A percentile compares a stretch with the other conserved stretches of the same genome.
Conservation (phyloP, 2,888 invertebrate genomes). For the Tuberolachnus salignus region DNA sequence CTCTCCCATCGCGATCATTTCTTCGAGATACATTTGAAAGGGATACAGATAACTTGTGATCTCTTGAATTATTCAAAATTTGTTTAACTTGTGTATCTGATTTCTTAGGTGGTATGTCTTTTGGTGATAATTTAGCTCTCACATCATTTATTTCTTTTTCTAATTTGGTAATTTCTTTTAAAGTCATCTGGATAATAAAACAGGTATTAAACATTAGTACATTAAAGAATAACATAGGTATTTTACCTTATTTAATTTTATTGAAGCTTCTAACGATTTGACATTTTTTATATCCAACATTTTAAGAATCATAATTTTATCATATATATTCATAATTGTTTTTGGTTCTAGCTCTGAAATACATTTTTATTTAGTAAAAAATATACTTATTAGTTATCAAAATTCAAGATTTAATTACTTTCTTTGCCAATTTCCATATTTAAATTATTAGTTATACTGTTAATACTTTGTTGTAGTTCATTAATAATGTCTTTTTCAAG, state of each 20-base stretch:
- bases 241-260: constrained; percentile 29
- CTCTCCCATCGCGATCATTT: background rate
- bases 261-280: constrained; percentile 5
- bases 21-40: constrained; percentile 8
- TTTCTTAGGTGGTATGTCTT: background rate
- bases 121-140: background rate
- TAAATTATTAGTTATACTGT: constrained; percentile 1
- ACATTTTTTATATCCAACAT: background rate
- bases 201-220: background rate
- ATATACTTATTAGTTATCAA: background rate
- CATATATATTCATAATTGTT: constrained; percentile 14
- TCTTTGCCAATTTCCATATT: constrained; percentile 1
- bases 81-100: constrained; percentile 3
- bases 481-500: constrained; percentile 8
- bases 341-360: constrained; percentile 13
- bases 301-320: constrained; percentile 15
- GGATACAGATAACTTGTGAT: background rate
- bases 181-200: constrained; percentile 9
- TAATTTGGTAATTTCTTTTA: constrained; percentile 6
- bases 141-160: constrained; percentile 11
- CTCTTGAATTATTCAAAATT: background rate
- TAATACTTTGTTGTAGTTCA: constrained; percentile 18
- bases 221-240: background rate
- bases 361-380: background rate
- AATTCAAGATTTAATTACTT: background rate